Evolutionary conservation across 2,113 vertebrate genomes (phyloP).

Genomic region (Noturus placidus): DNA sequence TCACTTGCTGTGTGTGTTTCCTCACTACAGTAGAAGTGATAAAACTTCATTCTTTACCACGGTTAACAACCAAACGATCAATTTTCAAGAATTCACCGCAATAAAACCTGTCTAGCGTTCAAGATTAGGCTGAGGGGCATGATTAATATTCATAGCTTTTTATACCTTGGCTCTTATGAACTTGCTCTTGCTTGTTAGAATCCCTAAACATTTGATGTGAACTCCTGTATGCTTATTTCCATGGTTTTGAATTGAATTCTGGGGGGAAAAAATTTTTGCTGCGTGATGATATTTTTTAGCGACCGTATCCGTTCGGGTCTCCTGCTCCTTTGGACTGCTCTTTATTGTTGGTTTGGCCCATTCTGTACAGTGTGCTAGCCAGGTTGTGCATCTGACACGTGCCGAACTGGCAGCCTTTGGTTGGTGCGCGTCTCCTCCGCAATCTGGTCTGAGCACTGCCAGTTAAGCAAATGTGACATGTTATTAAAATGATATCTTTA

Average conservation of each 20-base stretch:
- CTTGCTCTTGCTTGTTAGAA: neutral
- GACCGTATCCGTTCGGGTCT: slow-evolving; percentile 71
- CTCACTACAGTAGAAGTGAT: neutral
- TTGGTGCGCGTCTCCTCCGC: slow-evolving; percentile 58
- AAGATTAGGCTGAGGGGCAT: neutral
- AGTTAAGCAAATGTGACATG: neutral
- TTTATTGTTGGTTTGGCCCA: slow-evolving; percentile 65
- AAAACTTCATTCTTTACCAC: neutral
- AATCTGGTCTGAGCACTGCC: slow-evolving; percentile 50
- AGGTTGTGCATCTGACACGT: slow-evolving; percentile 77
- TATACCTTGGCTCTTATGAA: neutral
- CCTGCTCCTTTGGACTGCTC: slow-evolving; percentile 65
- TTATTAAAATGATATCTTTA: neutral
- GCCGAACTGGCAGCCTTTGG: slow-evolving; percentile 70
- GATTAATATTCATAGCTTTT: neutral
- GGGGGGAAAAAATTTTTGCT: neutral
- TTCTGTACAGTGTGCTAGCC: slow-evolving; percentile 68
- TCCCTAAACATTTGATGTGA: neutral
- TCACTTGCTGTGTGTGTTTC: too few species aligned
- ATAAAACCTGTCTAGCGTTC: neutral
- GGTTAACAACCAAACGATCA: neutral
- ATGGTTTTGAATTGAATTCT: neutral
- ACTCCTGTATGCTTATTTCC: neutral
- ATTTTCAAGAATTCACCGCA: neutral
- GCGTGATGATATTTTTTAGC: slow-evolving; percentile 54